Conservation (phyloP, 2,113 vertebrate species). For the Thymallus thymallus region DNA sequence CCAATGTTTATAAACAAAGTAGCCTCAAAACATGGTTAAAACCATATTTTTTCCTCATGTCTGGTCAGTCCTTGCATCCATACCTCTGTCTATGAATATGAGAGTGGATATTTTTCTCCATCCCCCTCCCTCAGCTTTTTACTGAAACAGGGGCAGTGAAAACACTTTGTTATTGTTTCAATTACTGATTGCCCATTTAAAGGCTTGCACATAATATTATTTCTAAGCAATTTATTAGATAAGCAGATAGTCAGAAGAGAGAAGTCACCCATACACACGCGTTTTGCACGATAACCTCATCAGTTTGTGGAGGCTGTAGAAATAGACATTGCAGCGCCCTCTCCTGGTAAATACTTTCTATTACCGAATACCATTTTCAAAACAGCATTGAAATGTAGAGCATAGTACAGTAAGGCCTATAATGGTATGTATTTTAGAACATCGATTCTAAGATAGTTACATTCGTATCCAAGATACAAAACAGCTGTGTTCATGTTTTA, state of each 20-base stretch:
- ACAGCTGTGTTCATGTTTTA: not conserved
- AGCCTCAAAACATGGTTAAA: too few relatives aligned
- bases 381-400: slow-evolving; percentile 2
- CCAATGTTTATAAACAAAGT: too few relatives aligned
- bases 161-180: too few relatives aligned
- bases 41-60: too few relatives aligned
- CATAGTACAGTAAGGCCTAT: not conserved
- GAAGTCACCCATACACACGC: slow-evolving; percentile 15
- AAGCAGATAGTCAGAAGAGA: slow-evolving; percentile 1
- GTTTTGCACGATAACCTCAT: slow-evolving; percentile 22
- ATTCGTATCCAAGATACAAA: not conserved
- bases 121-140: too few relatives aligned
- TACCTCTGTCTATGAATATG: too few relatives aligned
- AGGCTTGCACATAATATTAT: not conserved
- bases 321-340: slow-evolving; percentile 54
- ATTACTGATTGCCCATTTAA: too few relatives aligned
- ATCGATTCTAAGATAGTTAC: not conserved
- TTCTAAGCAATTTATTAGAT: slow-evolving; percentile 10
- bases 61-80: too few relatives aligned
- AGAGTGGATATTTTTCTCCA: too few relatives aligned
- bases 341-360: slow-evolving; percentile 50
- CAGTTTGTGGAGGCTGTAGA: slow-evolving; percentile 10
- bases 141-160: too few relatives aligned
- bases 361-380: slow-evolving; percentile 26
- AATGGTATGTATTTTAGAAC: too few relatives aligned